A percentile compares a stretch with the other conserved stretches of the same genome.
These are phyloP conservation scores for Calyptommatus sinebrachiatus DNA, from an alignment of 2,113 vertebrate species.

Conservation along the genomic window DNA sequence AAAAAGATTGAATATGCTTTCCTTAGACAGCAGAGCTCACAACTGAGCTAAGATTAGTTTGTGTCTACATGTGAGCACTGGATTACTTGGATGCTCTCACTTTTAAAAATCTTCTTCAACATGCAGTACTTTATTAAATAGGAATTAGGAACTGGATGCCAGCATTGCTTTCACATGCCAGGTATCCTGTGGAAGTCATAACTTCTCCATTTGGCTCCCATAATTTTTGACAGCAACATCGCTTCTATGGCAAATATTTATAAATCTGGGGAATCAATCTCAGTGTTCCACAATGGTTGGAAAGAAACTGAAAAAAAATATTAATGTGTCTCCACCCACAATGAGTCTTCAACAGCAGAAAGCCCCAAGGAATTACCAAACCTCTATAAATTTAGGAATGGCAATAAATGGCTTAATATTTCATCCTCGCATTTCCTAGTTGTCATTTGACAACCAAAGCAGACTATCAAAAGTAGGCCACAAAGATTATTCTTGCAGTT, in stretches of 20 bases:
- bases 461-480: conserved; percentile 19
- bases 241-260: conserved; percentile 45
- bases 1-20: no score
- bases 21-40: background rate
- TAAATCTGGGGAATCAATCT: conserved; percentile 37
- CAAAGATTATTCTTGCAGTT: conserved; percentile 1
- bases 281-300: conserved; percentile 51
- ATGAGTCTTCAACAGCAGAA: conserved; percentile 35
- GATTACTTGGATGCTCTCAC: conserved; percentile 34
- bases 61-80: conserved; percentile 21
- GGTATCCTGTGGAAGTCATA: conserved; percentile 23
- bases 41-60: conserved; percentile 26
- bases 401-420: conserved; percentile 50
- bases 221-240: conserved; percentile 35
- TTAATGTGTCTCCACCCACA: conserved; percentile 8
- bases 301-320: conserved; percentile 27
- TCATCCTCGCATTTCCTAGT: conserved; percentile 58
- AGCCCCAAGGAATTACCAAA: conserved; percentile 42
- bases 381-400: conserved; percentile 25
- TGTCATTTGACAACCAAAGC: conserved; percentile 18
- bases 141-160: conserved; percentile 38
- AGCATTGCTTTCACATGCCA: background rate
- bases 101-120: conserved; percentile 19
- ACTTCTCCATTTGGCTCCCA: background rate
- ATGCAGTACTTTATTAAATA: conserved; percentile 32